These are phyloP conservation scores for Camponotus fellah DNA, from an alignment of 2,888 invertebrate genomes.

Conservation along the genomic window DNA sequence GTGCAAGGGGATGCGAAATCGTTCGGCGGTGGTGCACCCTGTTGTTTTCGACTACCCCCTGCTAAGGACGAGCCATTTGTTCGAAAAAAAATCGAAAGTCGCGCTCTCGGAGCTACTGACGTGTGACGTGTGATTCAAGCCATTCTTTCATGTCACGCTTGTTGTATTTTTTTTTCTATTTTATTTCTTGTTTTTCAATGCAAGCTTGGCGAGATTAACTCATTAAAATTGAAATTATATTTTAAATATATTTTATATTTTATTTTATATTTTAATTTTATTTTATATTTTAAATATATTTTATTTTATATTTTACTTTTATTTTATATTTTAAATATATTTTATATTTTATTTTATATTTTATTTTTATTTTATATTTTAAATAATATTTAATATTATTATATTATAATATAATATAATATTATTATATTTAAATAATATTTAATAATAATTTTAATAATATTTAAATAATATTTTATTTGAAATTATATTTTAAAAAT, in stretches of 20 bases:
- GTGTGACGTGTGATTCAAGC: background rate
- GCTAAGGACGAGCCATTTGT: background rate
- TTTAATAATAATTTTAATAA: too few relatives aligned
- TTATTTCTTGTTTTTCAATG: background rate
- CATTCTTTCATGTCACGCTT: background rate
- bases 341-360: too few relatives aligned
- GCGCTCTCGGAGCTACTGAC: background rate
- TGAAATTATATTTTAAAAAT: background rate
- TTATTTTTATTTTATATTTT: too few relatives aligned
- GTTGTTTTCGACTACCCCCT: slow-evolving; percentile 17
- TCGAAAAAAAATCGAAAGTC: slow-evolving; percentile 29
- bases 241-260: too few relatives aligned
- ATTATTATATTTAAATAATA: too few relatives aligned
- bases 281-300: too few relatives aligned
- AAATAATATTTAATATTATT: too few relatives aligned
- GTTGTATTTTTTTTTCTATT: background rate
- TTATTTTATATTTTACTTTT: too few relatives aligned
- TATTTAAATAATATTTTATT: too few relatives aligned
- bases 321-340: too few relatives aligned
- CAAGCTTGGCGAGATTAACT: background rate
- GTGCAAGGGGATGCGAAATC: slow-evolving; percentile 38
- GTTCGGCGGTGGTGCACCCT: background rate
- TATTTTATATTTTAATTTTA: too few relatives aligned
- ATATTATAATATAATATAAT: too few relatives aligned
- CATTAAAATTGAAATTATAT: background rate